Conservation (phyloP, 2,113 vertebrate genomes). For the Physeter macrocephalus region DNA sequence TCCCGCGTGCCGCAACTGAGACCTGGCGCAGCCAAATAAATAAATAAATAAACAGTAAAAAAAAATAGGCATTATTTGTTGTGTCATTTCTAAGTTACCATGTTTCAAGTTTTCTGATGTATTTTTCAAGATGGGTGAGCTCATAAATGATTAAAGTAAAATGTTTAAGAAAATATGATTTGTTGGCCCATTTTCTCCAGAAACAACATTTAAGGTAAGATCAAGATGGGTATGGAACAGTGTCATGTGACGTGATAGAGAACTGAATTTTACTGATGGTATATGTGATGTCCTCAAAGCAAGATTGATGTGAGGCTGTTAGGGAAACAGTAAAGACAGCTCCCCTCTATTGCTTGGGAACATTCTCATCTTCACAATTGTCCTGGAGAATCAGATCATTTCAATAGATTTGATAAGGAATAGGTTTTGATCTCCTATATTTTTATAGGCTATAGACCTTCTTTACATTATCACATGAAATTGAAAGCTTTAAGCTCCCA, state of each 20-base stretch:
- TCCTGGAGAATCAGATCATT: neutral
- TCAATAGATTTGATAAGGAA: neutral
- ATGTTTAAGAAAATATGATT: neutral
- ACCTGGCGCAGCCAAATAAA: too few relatives aligned
- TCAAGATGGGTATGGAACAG: neutral
- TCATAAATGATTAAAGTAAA: neutral
- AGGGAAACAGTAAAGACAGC: too few relatives aligned
- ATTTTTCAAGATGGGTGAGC: neutral
- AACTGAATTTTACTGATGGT: neutral
- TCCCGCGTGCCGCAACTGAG: too few relatives aligned
- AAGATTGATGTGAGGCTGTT: too few relatives aligned
- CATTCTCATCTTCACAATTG: neutral
- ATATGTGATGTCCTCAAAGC: neutral
- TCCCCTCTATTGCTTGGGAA: rapidly evolving
- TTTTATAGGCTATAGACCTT: neutral
- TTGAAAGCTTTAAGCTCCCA: neutral
- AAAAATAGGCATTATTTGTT: neutral
- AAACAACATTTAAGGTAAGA: neutral
- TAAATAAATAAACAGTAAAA: neutral
- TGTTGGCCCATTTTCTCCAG: neutral
- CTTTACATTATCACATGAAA: neutral
- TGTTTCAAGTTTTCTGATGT: neutral
- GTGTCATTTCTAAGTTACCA: neutral
- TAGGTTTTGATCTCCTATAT: neutral
- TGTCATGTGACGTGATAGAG: neutral